Conservation (phyloP, 2,113 vertebrate genomes). For the Columba janthina region DNA sequence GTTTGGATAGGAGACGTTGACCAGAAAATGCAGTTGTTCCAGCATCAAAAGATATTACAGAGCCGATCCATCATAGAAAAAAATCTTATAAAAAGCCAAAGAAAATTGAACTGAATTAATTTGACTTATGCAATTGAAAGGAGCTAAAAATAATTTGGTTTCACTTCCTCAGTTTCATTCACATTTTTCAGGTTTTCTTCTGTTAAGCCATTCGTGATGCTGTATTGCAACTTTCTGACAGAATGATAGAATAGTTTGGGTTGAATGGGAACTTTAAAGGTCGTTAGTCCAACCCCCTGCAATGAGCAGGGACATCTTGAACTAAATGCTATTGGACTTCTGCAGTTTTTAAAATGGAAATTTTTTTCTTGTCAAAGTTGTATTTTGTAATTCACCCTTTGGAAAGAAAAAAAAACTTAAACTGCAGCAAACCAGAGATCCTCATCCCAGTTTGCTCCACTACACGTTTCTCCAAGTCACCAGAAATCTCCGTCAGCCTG, state of each 20-base stretch:
- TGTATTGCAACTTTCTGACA: background rate
- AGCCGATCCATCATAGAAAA: background rate
- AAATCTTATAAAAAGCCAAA: background rate
- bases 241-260: background rate
- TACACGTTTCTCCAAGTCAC: background rate
- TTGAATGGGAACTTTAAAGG: background rate
- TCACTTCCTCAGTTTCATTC: background rate
- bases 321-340: background rate
- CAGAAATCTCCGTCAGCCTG: too few species aligned
- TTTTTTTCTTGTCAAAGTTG: background rate
- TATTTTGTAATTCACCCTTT: background rate
- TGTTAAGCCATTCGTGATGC: background rate
- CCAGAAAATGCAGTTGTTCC: background rate
- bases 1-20: background rate
- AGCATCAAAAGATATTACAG: background rate
- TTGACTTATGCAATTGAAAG: background rate
- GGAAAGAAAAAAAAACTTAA: background rate
- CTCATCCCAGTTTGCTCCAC: background rate
- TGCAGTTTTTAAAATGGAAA: background rate
- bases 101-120: background rate
- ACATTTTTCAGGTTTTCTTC: background rate
- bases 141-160: background rate
- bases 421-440: background rate
- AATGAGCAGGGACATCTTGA: background rate
- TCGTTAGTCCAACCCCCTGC: background rate